Evolutionary conservation across 2,113 vertebrate species (phyloP).

Genomic region (Solenodon paradoxus): DNA sequence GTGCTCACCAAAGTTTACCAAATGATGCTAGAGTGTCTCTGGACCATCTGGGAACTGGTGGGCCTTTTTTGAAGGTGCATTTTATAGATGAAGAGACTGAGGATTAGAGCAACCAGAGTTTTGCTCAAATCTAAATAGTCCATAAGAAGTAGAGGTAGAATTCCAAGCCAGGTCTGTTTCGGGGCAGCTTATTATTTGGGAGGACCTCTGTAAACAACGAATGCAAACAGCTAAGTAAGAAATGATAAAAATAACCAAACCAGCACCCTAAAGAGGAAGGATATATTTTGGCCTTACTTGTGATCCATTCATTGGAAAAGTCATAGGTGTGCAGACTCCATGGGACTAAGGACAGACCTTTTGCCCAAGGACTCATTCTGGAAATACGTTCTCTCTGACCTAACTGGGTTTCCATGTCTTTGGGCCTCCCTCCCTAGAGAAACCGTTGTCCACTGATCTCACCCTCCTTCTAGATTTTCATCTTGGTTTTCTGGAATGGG

Average conservation of each 20-base stretch:
- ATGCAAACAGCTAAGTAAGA: background rate
- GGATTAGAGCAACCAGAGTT: background rate
- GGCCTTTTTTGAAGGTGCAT: background rate
- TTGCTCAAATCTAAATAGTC: background rate
- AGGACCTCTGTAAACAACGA: background rate
- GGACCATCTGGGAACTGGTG: background rate
- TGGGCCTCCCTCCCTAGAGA: background rate
- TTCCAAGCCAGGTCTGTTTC: background rate
- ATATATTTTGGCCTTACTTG: background rate
- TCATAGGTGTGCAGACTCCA: background rate
- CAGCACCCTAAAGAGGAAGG: background rate
- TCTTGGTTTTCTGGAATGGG: background rate
- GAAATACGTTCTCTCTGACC: background rate
- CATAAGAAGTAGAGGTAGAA: background rate
- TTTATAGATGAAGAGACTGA: background rate
- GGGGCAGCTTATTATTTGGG: background rate
- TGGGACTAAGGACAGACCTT: background rate
- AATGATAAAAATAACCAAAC: background rate
- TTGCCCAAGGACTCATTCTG: background rate
- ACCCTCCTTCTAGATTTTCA: background rate
- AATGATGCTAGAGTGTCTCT: background rate
- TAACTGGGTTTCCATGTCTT: background rate
- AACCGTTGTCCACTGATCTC: background rate
- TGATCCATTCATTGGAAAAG: background rate
- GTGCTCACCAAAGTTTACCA: background rate